Base-by-base conservation (phyloP, 2,888 invertebrate genomes). In the Mesoligia furuncula region DNA sequence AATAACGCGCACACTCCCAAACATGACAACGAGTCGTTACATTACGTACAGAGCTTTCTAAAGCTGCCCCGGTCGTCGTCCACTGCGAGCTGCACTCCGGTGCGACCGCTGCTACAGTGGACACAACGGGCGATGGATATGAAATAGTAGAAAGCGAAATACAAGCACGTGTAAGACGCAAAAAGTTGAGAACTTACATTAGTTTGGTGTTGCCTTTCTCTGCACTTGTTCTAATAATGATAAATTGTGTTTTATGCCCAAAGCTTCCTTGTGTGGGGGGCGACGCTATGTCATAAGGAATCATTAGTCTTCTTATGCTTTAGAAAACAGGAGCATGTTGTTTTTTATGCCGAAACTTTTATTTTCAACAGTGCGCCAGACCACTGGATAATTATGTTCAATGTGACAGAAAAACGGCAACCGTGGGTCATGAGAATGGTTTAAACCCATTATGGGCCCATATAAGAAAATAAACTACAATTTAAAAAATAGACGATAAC, bases 121-220 rank as follows among this genome's bases (percentile, higher is more conserved):
- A 15, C 3, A 17, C 83, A 79, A 69, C 70, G 77, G 69, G 83
- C 75, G 75, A 77, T 72, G 86, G 78, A 85, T 64, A 54, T 27
- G 66, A 64, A 87, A 89, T 84, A 88, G 78, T 91, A 90, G 93
- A 93, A 93, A 93, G 93, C 88, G 79, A 88, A 87, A 90, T 90
- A 87, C 83, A 88, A 81, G 83, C 89, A 89, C 91, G 90, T 87
- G 89, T 87, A 65, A 88, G 88, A 90, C 90, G 91, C 91, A 89
- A 91, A 83, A 79, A 80, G 76, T 85, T 77, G 85, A 79, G 84
- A 85, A 85, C 80, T 85, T 88, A 89, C 89, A 89, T 88, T 89
- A 79, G 84, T 84, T 59, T 24, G 36, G 68, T 68, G 83, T 83
- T 76, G 89, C 84, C 92, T 93, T 92, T 93, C 93, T 89, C 92